phyloP scores from a whole-genome alignment of 2,113 vertebrate genomes.

The Peromyscus californicus region DNA sequence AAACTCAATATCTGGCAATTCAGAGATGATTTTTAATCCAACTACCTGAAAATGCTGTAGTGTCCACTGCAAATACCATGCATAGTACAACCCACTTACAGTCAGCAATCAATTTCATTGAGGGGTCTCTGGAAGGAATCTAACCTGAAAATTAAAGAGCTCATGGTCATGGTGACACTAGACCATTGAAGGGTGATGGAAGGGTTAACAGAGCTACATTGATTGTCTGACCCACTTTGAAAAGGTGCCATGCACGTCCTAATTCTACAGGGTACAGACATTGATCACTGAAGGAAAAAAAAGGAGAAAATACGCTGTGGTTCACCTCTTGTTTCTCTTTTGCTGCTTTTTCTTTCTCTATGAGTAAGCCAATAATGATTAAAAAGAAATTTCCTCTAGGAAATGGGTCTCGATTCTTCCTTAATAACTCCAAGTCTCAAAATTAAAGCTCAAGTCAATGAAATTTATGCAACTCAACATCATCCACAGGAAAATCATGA shows the following conservation, averaged over 20 bases:
- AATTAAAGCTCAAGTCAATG: constrained; percentile 67
- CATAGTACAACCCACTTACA: constrained; percentile 78
- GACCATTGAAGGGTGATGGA: constrained; percentile 71
- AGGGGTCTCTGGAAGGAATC: constrained; percentile 76
- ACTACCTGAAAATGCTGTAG: constrained; percentile 60
- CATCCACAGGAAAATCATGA: not conserved
- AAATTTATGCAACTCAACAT: constrained; percentile 53
- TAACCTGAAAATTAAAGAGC: constrained; percentile 85
- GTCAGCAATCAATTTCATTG: constrained; percentile 85
- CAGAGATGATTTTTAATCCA: not conserved
- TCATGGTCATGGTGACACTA: constrained; percentile 64
- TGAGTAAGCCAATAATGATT: constrained; percentile 80
- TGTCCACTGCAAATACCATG: constrained; percentile 64
- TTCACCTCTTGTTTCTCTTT: constrained; percentile 70
- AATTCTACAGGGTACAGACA: constrained; percentile 80
- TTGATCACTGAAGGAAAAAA: constrained; percentile 65
- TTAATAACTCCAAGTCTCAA: constrained; percentile 72
- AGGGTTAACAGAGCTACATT: constrained; percentile 74
- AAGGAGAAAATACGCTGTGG: constrained; percentile 66
- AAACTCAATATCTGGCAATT: constrained; percentile 21
- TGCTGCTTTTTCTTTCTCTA: constrained; percentile 75
- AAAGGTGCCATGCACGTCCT: constrained; percentile 84
- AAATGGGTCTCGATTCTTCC: constrained; percentile 14
- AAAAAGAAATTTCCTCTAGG: constrained; percentile 45
- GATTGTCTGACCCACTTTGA: constrained; percentile 81